Percentiles rank a stretch among this genome's conserved stretches.
Evolutionary conservation across 2,888 invertebrate species (phyloP).

Genomic region (Rhorus exstirpatorius): DNA sequence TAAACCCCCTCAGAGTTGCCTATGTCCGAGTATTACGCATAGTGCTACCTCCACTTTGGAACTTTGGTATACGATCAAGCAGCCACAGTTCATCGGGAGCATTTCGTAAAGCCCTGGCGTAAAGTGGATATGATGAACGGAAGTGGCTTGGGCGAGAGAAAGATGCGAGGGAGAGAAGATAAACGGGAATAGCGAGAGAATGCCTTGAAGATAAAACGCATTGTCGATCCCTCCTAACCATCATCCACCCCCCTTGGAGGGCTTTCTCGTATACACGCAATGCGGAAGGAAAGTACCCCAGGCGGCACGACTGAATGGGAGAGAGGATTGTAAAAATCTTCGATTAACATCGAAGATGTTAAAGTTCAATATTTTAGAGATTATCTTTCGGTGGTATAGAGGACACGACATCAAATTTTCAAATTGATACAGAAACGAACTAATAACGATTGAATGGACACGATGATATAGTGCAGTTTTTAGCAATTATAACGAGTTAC

Average conservation of each 20-base stretch:
- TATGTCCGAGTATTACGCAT: slow-evolving; percentile 29
- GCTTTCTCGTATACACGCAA: neutral
- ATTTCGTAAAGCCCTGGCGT: slow-evolving; percentile 40
- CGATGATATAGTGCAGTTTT: too few relatives aligned
- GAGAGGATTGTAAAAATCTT: slow-evolving; percentile 16
- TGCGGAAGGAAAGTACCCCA: slow-evolving; percentile 38
- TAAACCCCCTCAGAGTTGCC: neutral
- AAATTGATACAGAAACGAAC: too few relatives aligned
- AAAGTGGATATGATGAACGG: slow-evolving; percentile 58
- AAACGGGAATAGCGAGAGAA: slow-evolving; percentile 46
- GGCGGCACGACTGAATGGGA: neutral
- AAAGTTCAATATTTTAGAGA: too few relatives aligned
- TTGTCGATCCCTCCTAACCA: slow-evolving; percentile 32
- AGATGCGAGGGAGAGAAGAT: slow-evolving; percentile 27
- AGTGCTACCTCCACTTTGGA: slow-evolving; percentile 1
- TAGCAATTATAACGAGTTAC: too few relatives aligned
- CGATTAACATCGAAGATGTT: slow-evolving; percentile 4
- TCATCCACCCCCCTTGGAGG: slow-evolving; percentile 20
- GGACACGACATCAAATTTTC: too few relatives aligned
- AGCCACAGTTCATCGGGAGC: slow-evolving; percentile 44
- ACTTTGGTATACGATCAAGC: slow-evolving; percentile 46
- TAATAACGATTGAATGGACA: too few relatives aligned
- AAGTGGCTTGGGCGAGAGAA: slow-evolving; percentile 7
- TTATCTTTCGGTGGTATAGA: too few relatives aligned
- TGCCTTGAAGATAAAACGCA: slow-evolving; percentile 44